phyloP scores from a whole-genome alignment of 1,140 invertebrate genomes.

The Leptoteleia sp. region DNA sequence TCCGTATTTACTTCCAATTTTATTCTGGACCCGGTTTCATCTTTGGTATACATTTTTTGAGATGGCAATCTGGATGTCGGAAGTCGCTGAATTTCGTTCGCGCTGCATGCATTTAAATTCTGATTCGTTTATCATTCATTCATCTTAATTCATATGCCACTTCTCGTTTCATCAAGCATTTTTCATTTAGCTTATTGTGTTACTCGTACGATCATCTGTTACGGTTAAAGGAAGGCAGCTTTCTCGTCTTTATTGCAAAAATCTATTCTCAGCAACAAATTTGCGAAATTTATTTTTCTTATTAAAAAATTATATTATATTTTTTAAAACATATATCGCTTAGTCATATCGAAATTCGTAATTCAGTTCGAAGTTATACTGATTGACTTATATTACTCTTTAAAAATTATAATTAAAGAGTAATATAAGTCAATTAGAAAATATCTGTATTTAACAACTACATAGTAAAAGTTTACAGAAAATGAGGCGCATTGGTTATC shows the following conservation, averaged over 20 bases:
- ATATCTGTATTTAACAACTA: too few species aligned
- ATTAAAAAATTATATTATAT: too few species aligned
- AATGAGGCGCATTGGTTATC: too few species aligned
- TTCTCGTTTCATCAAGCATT: slow-evolving; percentile 19
- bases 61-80: slow-evolving; percentile 17
- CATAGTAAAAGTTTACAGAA: too few species aligned
- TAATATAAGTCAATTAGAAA: too few species aligned
- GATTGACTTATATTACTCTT: too few species aligned
- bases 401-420: too few species aligned
- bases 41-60: slow-evolving; percentile 31
- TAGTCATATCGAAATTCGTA: too few species aligned
- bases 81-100: slow-evolving; percentile 19
- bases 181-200: slow-evolving; percentile 23
- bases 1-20: slow-evolving; percentile 37
- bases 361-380: too few species aligned
- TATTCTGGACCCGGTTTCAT: slow-evolving; percentile 38
- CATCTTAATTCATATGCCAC: slow-evolving; percentile 25
- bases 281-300: too few species aligned
- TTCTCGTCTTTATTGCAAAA: neutral
- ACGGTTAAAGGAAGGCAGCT: slow-evolving; percentile 7
- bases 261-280: too few species aligned
- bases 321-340: too few species aligned
- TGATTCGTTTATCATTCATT: slow-evolving; percentile 10
- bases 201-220: slow-evolving; percentile 8
- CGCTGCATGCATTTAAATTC: slow-evolving; percentile 16